Conservation (phyloP, 2,888 invertebrate genomes). For the Hymenopus coronatus region DNA sequence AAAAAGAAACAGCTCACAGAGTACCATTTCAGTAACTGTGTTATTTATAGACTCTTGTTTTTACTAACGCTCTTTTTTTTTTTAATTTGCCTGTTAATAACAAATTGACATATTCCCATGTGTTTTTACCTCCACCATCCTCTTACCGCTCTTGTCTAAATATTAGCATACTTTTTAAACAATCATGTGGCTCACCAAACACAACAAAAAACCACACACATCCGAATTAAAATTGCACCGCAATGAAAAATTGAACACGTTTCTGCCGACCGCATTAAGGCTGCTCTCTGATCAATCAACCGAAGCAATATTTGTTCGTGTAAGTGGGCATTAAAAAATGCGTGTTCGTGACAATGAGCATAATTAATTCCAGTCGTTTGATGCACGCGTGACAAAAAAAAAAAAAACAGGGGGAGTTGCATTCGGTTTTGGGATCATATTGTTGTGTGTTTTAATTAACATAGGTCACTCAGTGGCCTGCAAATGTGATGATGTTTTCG, state of each 20-base stretch:
- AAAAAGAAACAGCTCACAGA: not conserved
- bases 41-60: not conserved
- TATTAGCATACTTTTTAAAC: not conserved
- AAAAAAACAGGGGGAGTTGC: not conserved
- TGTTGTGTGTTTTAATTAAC: not conserved
- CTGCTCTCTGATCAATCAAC: not conserved
- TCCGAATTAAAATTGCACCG: not conserved
- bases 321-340: not conserved
- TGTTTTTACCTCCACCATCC: not conserved
- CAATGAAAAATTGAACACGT: not conserved
- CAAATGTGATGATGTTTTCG: not conserved
- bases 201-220: not conserved
- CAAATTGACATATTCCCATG: not conserved
- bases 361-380: not conserved
- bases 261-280: not conserved
- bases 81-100: not conserved
- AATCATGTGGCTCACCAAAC: not conserved
- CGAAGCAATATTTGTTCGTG: not conserved
- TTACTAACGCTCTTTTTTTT: not conserved
- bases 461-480: not conserved
- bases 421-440: not conserved
- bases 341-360: not conserved
- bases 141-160: not conserved
- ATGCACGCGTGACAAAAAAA: not conserved
- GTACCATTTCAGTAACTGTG: not conserved